A percentile compares a stretch with the other conserved stretches of the same genome.
Evolutionary conservation across 2,113 vertebrate genomes (phyloP).

Genomic region (Varanus komodoensis): DNA sequence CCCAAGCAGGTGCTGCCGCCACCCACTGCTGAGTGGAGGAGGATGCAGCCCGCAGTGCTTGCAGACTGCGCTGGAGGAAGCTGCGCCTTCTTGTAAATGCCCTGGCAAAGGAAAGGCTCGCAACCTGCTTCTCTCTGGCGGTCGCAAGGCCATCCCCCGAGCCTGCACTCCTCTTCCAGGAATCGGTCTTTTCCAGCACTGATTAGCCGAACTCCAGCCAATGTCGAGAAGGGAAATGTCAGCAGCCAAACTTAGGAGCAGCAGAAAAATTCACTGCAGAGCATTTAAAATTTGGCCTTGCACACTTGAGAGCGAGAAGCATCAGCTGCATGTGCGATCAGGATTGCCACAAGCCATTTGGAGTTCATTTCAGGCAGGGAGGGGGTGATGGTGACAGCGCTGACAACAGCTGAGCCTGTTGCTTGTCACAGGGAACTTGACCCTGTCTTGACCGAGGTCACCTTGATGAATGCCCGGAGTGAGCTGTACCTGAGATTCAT

Average conservation of each 20-base stretch:
- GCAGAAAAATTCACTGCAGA: too few relatives aligned
- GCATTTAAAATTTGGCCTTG: background rate
- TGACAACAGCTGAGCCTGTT: background rate
- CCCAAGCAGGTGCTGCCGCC: too few relatives aligned
- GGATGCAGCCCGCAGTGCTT: slow-evolving; percentile 2
- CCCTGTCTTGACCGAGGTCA: slow-evolving; percentile 93
- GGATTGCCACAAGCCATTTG: background rate
- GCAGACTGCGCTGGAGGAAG: background rate
- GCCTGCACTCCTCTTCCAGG: too few relatives aligned
- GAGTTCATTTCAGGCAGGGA: too few relatives aligned
- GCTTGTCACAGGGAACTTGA: slow-evolving; percentile 87
- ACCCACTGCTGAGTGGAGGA: background rate
- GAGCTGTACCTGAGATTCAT: slow-evolving; percentile 97
- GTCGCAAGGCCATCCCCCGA: background rate
- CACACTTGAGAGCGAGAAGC: background rate
- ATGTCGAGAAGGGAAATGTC: background rate
- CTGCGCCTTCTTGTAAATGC: background rate
- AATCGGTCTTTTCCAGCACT: background rate
- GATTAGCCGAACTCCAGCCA: background rate
- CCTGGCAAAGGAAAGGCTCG: background rate
- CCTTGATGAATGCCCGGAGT: slow-evolving; percentile 94
- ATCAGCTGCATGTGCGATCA: background rate
- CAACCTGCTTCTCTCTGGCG: too few relatives aligned
- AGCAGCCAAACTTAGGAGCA: too few relatives aligned
- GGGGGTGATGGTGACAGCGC: too few relatives aligned